Evolutionary conservation across 2,888 invertebrate species (phyloP), one percentile per base, ranked within the genome.

Genomic region (Buathra laborator): DNA sequence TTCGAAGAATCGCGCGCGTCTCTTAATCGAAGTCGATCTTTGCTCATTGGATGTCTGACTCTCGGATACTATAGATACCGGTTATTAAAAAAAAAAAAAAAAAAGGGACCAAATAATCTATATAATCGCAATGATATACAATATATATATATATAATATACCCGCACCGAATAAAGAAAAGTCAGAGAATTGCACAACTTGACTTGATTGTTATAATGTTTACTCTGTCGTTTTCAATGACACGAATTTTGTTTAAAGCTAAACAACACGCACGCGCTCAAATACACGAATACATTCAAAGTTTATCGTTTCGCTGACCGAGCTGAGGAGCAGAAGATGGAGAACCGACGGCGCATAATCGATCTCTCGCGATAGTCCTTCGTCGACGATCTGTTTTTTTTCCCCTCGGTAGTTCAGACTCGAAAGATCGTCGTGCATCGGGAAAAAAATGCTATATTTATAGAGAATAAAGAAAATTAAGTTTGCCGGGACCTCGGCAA

Each of bases 161-260:
- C 67, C 66, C 51, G 71, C 77, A 84, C 53, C 72, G 64, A 74
- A 81, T 68, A 67, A 77, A 84, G 16, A 46, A 81, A 81, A 81
- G 72, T 67, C 81, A 67, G 71, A 84, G 72, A 59, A 84, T 81
- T 84, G 84, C 84, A 84, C 77, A 76, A 81, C 81, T 72, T 44
- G 72, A 84, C 81, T 81, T 29, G 3, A 48, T 77, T 81, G 24
- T 76, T 80, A 3, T 16, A 29, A 71, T 48, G 10, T 24, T 46
- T 24, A 29, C 46, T 14, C n/a, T 32, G 19, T 29, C 24, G 16
- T n/a, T n/a, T 48, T 29, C 59, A 16, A 62, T 74, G 44, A 74
- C 46, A 46, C 74, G 7, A 6, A 59, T 48, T 59, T 19, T 19
- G 29, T 59, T 59, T 24, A 29, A 14, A 12, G 24, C 24, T 59